Base-by-base conservation (phyloP, 2,113 vertebrate genomes). In the Sylvilagus bachmani region DNA sequence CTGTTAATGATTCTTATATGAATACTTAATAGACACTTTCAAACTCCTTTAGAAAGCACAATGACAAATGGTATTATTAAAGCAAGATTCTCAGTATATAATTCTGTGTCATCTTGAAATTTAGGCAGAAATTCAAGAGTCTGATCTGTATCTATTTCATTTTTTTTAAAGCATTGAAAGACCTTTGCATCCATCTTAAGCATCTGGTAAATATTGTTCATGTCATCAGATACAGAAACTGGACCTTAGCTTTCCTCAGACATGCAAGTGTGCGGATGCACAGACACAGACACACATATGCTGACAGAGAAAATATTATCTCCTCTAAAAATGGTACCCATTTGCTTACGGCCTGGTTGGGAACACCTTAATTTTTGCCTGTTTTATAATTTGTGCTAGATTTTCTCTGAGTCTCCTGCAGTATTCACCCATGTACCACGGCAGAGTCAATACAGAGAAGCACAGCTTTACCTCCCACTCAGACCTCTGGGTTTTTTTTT, bases 41-140 rank as follows among this genome's bases (percentile, higher is more conserved):
- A 49, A 95, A 95, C 89, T 22, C 91, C 55, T 7, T 85, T 11
- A 21, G 93, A 92, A 95, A 74, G 38, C 73, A 89, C 91, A 70
- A 83, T 95, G 92, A 95, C 96, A 97, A 94, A 94, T 86, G 55
- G 17, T 86, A 25, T 74, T 75, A 86, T 89, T 92, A 90, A 83
- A 89, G 70, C 49, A 64, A 81, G 21, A 86, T 81, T 81, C 71
- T 77, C 29, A 78, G 71, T 83, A 58, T 77, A 85, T 44, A 61
- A 90, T 91, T 96, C 89, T 86, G 89, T 85, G 33, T 90, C 55
- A 94, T 92, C 93, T 94, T 94, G 29, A 92, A 91, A 82, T 93
- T 74, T 75, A 90, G 82, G 55, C 31, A 95, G 93, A 81, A 91
- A 75, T 31, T 89, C 6, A 71, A 49, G 38, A 77, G n/a, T 89